Percentiles rank a stretch among this genome's conserved stretches.
Conservation (phyloP, 2,888 invertebrate genomes). For the Dryocosmus kuriphilus region DNA sequence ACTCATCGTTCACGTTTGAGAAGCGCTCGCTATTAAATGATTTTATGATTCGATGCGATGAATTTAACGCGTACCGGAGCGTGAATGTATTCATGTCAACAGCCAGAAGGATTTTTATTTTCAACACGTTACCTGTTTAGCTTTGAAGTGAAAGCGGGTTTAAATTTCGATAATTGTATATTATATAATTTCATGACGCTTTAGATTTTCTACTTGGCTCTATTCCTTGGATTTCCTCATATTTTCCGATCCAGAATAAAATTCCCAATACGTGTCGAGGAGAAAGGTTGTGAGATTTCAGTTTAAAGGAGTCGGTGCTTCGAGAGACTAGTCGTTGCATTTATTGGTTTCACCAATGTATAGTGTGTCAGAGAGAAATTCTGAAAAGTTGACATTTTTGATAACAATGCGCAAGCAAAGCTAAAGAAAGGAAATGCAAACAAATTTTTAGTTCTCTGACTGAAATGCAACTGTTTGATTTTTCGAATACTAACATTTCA, state of each 20-base stretch:
- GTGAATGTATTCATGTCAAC: neutral
- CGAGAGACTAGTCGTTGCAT: too few species aligned
- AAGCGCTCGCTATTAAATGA: constrained; percentile 11
- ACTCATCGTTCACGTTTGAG: neutral
- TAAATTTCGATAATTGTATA: too few species aligned
- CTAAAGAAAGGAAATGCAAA: too few species aligned
- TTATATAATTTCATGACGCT: too few species aligned
- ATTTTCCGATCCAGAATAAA: neutral
- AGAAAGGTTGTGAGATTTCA: neutral
- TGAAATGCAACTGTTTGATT: too few species aligned
- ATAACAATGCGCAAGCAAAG: too few species aligned
- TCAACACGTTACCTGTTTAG: too few species aligned
- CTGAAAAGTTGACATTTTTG: too few species aligned
- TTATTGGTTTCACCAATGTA: too few species aligned
- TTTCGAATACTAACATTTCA: neutral
- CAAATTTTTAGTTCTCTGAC: too few species aligned
- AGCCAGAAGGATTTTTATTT: neutral
- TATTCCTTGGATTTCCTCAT: neutral
- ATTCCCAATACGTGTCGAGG: neutral
- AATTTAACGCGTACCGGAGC: neutral
- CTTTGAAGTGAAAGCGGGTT: too few species aligned
- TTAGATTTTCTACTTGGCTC: neutral
- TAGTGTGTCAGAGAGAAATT: too few species aligned
- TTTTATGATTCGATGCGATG: constrained; percentile 7
- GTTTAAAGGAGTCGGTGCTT: neutral